Evolutionary conservation across 2,888 invertebrate species (phyloP), one percentile per base, ranked within the genome.

Genomic region (Nipponacmea schrenckii): DNA sequence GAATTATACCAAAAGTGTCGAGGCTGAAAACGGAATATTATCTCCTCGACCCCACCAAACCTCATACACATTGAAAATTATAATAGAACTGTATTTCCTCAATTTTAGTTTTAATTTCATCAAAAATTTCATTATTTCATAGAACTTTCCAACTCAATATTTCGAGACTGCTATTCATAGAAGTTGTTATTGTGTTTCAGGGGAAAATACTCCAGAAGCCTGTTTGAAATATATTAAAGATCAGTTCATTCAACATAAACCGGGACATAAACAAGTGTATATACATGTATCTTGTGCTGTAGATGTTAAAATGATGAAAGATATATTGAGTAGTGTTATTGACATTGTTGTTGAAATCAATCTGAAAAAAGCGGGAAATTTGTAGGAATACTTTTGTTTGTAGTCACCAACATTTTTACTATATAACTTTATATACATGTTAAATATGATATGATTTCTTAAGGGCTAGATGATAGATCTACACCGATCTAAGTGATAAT

Each of bases 261-360:
- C 85, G 5, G 80, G 79, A 39, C 84, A 87, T 73, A 87, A 86
- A 75, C 85, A 85, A 26, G 77, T 89, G 7, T 89, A 90, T 78
- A 84, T 82, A 1, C 90, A 90, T 73, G 84, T 86, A 56, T 88
- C 89, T 0, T 88, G 88, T 72, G 89, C 89, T 12, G 88, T 89
- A 14, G 88, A 90, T 76, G 87, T 88, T 24, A 75, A 84, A 26
- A 85, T 85, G 74, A 88, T 89, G 81, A 85, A 86, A 62, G 80
- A 82, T 26, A 74, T 85, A n/a, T 80, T 86, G 12, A 69, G 78
- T 12, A 80, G 83, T 67, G 82, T 85, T 20, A 72, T 85, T 64
- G 83, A 85, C 68, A 84, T 83, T 74, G 80, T 86, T 46, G 74
- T 83, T 4, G 86, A 86, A 71, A 83, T 84, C 31, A 85, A 86